Base-by-base conservation (phyloP, 1,140 invertebrate genomes). In the Ceratitis capitata region DNA sequence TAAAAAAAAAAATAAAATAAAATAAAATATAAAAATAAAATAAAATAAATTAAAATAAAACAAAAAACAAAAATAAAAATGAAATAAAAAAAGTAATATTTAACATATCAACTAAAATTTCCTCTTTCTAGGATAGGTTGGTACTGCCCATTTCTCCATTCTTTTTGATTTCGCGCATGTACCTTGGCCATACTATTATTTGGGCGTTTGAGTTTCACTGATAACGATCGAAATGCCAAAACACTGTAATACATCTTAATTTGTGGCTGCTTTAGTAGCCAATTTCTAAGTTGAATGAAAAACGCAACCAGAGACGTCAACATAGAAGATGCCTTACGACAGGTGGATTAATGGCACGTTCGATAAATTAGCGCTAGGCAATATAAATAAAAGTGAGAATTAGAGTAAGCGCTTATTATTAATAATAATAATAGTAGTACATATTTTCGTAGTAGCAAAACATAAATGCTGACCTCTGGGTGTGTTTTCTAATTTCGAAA, bases 291-390 rank as follows among this genome's bases (percentile, higher is more conserved):
- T 45, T 26, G n/a, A 7, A 23, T 3, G 39, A 42, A 12, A 45
- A 45, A 78, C 23, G n/a, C 16, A 47, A 78, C 45, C 69, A 78
- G 14, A 78, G 39, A 47, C 69, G 23, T 78, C 69, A 78, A 78
- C 39, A 78, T 78, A 45, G 32, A 45, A 78, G 7, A 23, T 45
- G n/a, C 32, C 0, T 23, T 47, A 39, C n/a, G 10, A n/a, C 45
- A 42, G 39, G 35, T 45, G 26, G 32, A 45, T 23, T 42, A 78
- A 45, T 78, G 35, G 42, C 19, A 78, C 45, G 69, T 12, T 19
- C 7, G n/a, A 69, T 5, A 26, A 45, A 23, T 42, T 26, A n/a
- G 9, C 16, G 26, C 6, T 23, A 0, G n/a, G 2, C 29, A 53
- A 5, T 53, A 53, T 19, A n/a, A 56, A 39, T 4, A 39, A 29